Conservation (phyloP, 2,113 vertebrate genomes). For the Anhinga rufa region DNA sequence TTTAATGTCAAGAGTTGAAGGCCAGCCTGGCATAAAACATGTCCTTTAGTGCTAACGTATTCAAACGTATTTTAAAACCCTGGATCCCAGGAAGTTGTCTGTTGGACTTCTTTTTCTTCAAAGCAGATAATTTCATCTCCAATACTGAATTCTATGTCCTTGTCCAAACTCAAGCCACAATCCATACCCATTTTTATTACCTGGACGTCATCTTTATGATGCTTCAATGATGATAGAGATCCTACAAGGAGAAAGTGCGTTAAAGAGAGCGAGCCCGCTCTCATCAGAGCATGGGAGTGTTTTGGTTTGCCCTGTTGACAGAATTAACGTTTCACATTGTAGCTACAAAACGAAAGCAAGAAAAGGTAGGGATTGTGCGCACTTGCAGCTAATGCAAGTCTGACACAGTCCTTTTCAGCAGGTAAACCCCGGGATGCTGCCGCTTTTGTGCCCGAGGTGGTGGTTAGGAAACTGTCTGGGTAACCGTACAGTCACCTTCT, state of each 20-base stretch:
- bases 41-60: not conserved
- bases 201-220: constrained; percentile 87
- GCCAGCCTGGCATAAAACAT: not conserved
- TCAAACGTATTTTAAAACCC: constrained; percentile 79
- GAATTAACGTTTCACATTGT: not conserved
- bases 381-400: not conserved
- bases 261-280: not conserved
- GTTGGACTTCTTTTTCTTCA: constrained; percentile 69
- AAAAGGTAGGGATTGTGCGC: fast-evolving
- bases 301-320: not conserved
- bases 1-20: not conserved
- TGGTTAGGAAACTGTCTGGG: not conserved
- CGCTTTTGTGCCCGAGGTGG: not conserved
- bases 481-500: not conserved
- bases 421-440: not conserved
- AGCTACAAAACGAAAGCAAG: not conserved
- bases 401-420: not conserved
- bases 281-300: fast-evolving
- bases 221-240: constrained; percentile 81
- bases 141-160: constrained; percentile 67
- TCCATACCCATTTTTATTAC: constrained; percentile 86
- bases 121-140: constrained; percentile 89
- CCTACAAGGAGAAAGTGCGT: constrained; percentile 64
- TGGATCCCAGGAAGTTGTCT: constrained; percentile 87
- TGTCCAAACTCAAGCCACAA: constrained; percentile 85